A percentile compares a stretch with the other conserved stretches of the same genome.
phyloP scores from a whole-genome alignment of 2,113 vertebrate species.

The Mormyrus iriodes region DNA sequence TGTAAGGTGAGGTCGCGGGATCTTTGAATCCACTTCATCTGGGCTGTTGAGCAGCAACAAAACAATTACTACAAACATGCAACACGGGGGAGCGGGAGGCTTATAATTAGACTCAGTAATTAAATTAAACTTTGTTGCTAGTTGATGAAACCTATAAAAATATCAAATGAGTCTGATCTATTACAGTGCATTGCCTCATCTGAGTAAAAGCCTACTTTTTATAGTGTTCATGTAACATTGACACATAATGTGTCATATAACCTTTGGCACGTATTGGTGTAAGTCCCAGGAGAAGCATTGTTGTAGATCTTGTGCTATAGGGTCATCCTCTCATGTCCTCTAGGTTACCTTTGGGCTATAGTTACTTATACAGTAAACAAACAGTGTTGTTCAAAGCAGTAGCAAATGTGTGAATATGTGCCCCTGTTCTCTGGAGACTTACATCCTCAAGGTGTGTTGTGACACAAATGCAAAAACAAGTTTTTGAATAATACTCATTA shows the following conservation, averaged over 20 bases:
- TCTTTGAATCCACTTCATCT: constrained; percentile 5
- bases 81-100: background rate
- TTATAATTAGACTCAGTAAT: constrained; percentile 15
- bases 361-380: constrained; percentile 4
- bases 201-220: background rate
- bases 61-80: constrained; percentile 14
- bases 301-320: background rate
- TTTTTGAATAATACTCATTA: background rate
- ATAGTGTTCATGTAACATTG: background rate
- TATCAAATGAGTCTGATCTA: background rate
- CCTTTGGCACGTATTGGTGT: background rate
- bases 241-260: background rate
- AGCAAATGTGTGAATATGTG: constrained; percentile 3
- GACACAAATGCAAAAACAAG: background rate
- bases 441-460: constrained; percentile 3
- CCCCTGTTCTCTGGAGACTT: background rate
- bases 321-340: background rate
- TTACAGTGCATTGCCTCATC: background rate
- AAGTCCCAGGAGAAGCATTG: background rate
- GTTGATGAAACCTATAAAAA: constrained; percentile 21
- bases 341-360: background rate
- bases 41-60: background rate
- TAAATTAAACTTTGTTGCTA: constrained; percentile 17
- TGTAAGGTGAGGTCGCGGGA: background rate
- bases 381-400: background rate